Conservation (phyloP, 2,113 vertebrate species). For the Bubo bubo region DNA sequence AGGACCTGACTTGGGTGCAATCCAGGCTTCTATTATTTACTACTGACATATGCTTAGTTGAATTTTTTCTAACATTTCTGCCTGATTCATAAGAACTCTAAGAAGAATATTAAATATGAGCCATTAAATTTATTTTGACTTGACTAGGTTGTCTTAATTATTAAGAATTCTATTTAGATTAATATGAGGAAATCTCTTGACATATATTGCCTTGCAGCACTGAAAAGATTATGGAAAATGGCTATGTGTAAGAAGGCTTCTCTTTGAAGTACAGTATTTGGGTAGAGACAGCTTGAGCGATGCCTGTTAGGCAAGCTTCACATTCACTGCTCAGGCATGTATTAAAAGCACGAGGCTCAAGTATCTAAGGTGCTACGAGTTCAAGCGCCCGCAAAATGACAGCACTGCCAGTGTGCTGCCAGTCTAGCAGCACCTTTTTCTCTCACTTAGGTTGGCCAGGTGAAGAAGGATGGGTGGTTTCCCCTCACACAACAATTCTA, state of each 20-base stretch:
- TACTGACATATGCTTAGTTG: not conserved
- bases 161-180: constrained; percentile 71
- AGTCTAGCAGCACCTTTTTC: not conserved
- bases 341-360: not conserved
- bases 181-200: constrained; percentile 67
- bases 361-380: rapidly evolving
- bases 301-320: not conserved
- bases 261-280: not conserved
- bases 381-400: rapidly evolving
- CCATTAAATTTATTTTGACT: constrained; percentile 71
- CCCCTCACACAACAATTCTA: not conserved
- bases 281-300: not conserved
- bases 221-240: constrained; percentile 31
- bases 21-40: constrained; percentile 36
- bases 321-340: rapidly evolving
- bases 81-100: constrained; percentile 36
- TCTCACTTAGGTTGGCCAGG: rapidly evolving
- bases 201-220: constrained; percentile 54
- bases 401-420: rapidly evolving
- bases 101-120: constrained; percentile 53
- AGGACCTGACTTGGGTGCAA: not conserved
- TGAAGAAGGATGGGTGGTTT: not conserved
- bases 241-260: not conserved
- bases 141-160: constrained; percentile 68
- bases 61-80: not conserved